phyloP scores from a whole-genome alignment of 2,888 invertebrate genomes.

The Stenurella melanura region DNA sequence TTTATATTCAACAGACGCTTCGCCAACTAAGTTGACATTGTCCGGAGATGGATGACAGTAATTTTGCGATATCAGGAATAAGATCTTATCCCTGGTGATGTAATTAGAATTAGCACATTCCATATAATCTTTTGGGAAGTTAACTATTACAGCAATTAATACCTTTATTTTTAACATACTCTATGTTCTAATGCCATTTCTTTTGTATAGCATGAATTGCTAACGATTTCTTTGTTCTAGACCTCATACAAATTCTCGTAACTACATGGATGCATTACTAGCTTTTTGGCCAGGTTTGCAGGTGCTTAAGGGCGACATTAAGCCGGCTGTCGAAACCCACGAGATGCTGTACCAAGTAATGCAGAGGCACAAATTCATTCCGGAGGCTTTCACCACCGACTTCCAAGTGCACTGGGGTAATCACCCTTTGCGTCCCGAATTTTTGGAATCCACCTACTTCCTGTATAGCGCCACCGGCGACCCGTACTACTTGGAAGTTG shows the following conservation, averaged over 20 bases:
- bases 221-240: conserved; percentile 67
- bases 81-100: too few species aligned
- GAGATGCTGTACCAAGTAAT: conserved; percentile 99
- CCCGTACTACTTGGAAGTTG: conserved; percentile 95
- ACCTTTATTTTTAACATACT: neutral
- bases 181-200: neutral
- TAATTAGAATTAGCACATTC: too few species aligned
- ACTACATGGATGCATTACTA: conserved; percentile 97
- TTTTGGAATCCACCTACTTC: conserved; percentile 98
- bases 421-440: conserved; percentile 97
- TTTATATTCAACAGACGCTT: too few species aligned
- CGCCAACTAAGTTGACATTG: too few species aligned
- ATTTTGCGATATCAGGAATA: too few species aligned
- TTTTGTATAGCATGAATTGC: neutral
- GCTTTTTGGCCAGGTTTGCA: conserved; percentile 99
- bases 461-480: conserved; percentile 96
- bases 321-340: conserved; percentile 98
- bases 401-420: conserved; percentile 99
- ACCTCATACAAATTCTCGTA: conserved; percentile 93
- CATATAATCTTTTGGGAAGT: too few species aligned
- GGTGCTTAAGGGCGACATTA: conserved; percentile 87
- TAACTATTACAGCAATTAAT: too few species aligned
- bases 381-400: conserved; percentile 98
- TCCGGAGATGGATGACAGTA: too few species aligned
- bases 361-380: conserved; percentile 97